Percentiles rank a stretch among this genome's conserved stretches.
Evolutionary conservation across 1,140 invertebrate species (phyloP).

Genomic region (Aricia agestis): DNA sequence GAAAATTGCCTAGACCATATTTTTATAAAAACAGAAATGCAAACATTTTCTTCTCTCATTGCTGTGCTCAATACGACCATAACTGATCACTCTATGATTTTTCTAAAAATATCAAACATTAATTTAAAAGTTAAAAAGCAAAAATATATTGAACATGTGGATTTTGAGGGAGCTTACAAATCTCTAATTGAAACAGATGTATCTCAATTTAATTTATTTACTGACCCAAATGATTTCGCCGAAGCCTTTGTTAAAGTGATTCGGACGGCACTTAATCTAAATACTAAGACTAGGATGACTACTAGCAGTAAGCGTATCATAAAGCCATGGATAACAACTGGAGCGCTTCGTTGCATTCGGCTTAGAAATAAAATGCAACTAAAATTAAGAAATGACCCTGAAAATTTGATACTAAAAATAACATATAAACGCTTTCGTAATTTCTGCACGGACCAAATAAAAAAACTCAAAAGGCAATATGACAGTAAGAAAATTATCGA

Average conservation of each 20-base stretch:
- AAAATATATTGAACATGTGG: background rate
- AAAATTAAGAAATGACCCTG: background rate
- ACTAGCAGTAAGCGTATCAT: background rate
- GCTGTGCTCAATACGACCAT: background rate
- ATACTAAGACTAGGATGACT: background rate
- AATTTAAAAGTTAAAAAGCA: background rate
- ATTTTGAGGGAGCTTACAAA: background rate
- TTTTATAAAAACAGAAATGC: conserved; percentile 1
- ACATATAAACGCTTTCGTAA: conserved; percentile 14
- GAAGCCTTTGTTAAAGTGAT: background rate
- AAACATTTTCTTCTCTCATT: background rate
- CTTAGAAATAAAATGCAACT: conserved; percentile 7
- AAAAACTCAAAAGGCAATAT: background rate
- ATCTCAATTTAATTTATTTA: background rate
- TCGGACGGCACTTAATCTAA: background rate
- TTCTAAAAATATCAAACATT: background rate
- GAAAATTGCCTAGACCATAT: conserved; percentile 8
- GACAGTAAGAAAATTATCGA: background rate
- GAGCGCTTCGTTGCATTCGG: background rate
- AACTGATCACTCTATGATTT: background rate
- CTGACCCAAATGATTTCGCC: background rate
- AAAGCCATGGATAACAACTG: background rate
- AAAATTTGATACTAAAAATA: conserved; percentile 1
- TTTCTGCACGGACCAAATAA: conserved; percentile 2
- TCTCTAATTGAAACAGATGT: background rate